Percentiles rank a stretch among this genome's conserved stretches.
phyloP scores from a whole-genome alignment of 2,113 vertebrate species.

The Centropristis striata region DNA sequence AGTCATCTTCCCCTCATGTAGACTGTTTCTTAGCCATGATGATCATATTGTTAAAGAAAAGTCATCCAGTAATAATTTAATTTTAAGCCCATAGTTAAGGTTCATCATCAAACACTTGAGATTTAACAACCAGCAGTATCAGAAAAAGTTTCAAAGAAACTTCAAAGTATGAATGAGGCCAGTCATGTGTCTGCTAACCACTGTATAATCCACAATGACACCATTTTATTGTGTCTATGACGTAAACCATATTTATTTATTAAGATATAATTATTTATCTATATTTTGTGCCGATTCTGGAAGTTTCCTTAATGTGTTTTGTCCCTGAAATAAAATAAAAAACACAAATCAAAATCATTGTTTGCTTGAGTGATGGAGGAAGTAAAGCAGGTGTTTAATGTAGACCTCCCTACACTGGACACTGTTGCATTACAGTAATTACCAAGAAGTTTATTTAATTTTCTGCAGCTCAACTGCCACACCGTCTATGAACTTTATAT shows the following conservation, averaged over 20 bases:
- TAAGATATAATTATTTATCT: too few species aligned
- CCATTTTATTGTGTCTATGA: neutral
- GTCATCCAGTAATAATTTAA: neutral
- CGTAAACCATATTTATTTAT: neutral
- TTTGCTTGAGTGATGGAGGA: constrained; percentile 2
- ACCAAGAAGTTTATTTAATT: constrained; percentile 2
- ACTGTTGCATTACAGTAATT: neutral
- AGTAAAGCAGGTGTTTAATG: constrained; percentile 21
- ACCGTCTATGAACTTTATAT: neutral
- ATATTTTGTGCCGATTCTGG: neutral
- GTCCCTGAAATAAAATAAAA: neutral
- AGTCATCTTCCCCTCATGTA: neutral
- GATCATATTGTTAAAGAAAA: neutral
- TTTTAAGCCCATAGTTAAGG: neutral
- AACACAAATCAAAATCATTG: neutral
- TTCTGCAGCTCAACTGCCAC: constrained; percentile 13
- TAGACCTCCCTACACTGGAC: neutral
- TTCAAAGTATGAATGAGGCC: neutral
- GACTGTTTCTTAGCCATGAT: neutral
- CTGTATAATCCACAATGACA: neutral
- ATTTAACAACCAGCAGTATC: neutral
- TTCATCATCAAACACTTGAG: neutral
- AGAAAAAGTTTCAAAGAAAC: constrained; percentile 3
- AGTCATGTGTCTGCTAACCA: constrained; percentile 7
- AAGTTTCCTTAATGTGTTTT: neutral